Percentiles rank a stretch among this genome's conserved stretches.
phyloP scores from a whole-genome alignment of 2,797 vertebrate genomes.

The Cephalopachus bancanus region DNA sequence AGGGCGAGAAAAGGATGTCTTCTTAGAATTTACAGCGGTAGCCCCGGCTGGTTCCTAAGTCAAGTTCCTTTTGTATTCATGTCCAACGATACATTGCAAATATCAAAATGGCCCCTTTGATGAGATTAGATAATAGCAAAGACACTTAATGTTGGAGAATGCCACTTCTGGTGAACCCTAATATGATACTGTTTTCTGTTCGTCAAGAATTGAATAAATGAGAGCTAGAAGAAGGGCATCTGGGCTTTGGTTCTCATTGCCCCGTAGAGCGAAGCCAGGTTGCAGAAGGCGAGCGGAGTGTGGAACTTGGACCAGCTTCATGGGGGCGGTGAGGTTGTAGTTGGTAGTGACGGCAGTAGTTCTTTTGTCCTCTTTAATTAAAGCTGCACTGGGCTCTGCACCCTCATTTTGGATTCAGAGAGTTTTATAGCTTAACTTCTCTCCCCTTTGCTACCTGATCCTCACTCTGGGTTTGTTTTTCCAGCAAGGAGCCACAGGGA shows the following conservation, averaged over 20 bases:
- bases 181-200: neutral
- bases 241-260: neutral
- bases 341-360: neutral
- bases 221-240: neutral
- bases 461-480: neutral
- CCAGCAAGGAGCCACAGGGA: neutral
- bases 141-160: neutral
- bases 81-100: neutral
- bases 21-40: neutral
- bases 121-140: neutral
- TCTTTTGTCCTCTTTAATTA: conserved; percentile 30
- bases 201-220: neutral
- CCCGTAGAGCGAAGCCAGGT: neutral
- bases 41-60: neutral
- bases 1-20: neutral
- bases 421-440: conserved; percentile 43
- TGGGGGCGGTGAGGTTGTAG: neutral
- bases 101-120: neutral
- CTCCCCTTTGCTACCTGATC: neutral
- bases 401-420: conserved; percentile 28
- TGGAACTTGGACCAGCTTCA: neutral
- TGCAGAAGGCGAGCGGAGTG: neutral
- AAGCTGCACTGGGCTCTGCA: neutral
- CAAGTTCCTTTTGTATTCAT: neutral
- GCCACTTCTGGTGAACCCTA: neutral